Conservation (phyloP, 2,888 invertebrate genomes). For the Sinodicranocentrus sp. region DNA sequence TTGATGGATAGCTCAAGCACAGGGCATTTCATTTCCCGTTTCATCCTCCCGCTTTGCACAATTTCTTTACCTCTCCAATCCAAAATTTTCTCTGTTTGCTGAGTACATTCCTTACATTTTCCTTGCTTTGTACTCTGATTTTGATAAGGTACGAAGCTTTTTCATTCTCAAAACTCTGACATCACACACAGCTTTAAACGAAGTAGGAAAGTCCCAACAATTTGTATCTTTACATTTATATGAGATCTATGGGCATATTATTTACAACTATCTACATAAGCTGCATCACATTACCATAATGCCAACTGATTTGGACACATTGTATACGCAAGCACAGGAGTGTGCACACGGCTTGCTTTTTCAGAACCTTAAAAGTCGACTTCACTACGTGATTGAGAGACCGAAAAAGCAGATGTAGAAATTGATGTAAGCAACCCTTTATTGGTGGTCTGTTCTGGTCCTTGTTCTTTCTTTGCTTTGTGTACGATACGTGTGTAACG, state of each 20-base stretch:
- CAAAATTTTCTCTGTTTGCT: slow-evolving; percentile 46
- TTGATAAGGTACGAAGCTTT: slow-evolving; percentile 66
- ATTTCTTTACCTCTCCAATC: slow-evolving; percentile 35
- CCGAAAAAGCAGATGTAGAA: slow-evolving; percentile 43
- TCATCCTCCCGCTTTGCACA: slow-evolving; percentile 34
- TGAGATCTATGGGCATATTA: neutral
- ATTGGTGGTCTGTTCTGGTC: slow-evolving; percentile 49
- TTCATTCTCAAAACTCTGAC: slow-evolving; percentile 44
- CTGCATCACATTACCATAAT: slow-evolving; percentile 39
- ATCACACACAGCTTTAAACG: neutral
- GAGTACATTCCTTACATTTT: neutral
- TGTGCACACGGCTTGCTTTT: slow-evolving; percentile 44
- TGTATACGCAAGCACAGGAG: neutral
- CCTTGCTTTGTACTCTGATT: slow-evolving; percentile 65
- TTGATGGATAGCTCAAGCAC: slow-evolving; percentile 75
- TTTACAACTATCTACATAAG: neutral
- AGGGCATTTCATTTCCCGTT: slow-evolving; percentile 76
- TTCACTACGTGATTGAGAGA: slow-evolving; percentile 60
- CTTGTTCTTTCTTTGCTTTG: slow-evolving; percentile 32
- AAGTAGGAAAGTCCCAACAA: slow-evolving; percentile 31
- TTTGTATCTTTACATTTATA: slow-evolving; percentile 21
- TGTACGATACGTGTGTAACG: neutral
- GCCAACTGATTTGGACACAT: slow-evolving; percentile 38
- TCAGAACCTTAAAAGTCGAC: slow-evolving; percentile 45
- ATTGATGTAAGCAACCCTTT: slow-evolving; percentile 42